Percentiles rank a stretch among this genome's conserved stretches.
phyloP scores from a whole-genome alignment of 1,140 invertebrate genomes.

The Caenorhabditis latens region DNA sequence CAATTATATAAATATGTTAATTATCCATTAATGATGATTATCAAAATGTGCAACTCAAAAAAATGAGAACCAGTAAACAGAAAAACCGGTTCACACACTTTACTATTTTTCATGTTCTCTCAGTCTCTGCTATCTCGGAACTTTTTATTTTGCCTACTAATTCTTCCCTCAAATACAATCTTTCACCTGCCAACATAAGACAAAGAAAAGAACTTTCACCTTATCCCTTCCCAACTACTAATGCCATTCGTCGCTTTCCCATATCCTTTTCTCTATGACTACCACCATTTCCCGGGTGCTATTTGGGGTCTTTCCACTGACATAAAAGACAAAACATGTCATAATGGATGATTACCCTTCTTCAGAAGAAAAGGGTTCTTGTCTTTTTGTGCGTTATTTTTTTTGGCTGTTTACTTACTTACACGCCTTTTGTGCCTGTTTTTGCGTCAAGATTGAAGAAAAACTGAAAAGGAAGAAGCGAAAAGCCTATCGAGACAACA shows the following conservation, averaged over 20 bases:
- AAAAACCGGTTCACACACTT: too few relatives aligned
- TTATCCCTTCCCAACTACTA: not conserved
- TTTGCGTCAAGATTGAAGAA: slow-evolving; percentile 10
- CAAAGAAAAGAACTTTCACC: not conserved
- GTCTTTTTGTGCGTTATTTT: slow-evolving; percentile 10
- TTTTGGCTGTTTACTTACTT: not conserved
- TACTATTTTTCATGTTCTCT: too few relatives aligned
- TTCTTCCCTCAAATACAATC: too few relatives aligned
- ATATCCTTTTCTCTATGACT: slow-evolving; percentile 16
- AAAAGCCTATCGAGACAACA: slow-evolving; percentile 35
- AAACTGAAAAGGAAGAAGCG: not conserved
- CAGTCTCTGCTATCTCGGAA: too few relatives aligned
- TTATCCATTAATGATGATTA: too few relatives aligned
- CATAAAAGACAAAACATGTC: slow-evolving; percentile 43
- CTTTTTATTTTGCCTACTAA: too few relatives aligned
- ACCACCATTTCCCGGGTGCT: not conserved
- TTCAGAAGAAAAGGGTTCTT: slow-evolving; percentile 33
- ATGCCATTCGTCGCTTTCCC: not conserved
- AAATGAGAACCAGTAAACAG: too few relatives aligned
- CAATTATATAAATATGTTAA: too few relatives aligned
- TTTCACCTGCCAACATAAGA: not conserved
- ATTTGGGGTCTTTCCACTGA: slow-evolving; percentile 19
- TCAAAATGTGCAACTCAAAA: too few relatives aligned
- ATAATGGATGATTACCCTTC: slow-evolving; percentile 55
- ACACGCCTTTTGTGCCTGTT: not conserved